These are phyloP conservation scores for Gila robusta DNA, from an alignment of 2,797 vertebrate species.

Conservation along the genomic window DNA sequence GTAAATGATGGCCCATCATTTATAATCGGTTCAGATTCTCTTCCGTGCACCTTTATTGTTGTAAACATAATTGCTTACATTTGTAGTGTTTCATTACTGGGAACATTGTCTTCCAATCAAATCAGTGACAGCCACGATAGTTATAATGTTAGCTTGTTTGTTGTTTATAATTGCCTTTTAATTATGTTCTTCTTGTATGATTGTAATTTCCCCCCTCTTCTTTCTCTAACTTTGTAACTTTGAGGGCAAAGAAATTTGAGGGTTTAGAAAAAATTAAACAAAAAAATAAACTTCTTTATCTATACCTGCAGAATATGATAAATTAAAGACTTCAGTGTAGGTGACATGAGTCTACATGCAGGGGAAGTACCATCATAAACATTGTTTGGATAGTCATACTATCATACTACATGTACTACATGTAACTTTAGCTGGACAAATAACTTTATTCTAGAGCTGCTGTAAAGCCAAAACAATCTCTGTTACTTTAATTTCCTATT, in stretches of 20 bases:
- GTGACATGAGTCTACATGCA: not conserved
- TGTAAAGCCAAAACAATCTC: no score
- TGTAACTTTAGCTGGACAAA: no score
- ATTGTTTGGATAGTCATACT: not conserved
- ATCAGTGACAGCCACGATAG: conserved; percentile 14
- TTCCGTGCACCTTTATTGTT: conserved; percentile 16
- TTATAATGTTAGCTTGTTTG: conserved; percentile 39
- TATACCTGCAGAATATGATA: not conserved
- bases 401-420: no score
- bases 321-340: not conserved
- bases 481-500: no score
- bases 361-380: not conserved
- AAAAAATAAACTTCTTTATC: not conserved
- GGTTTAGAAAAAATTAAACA: not conserved
- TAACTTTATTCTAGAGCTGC: no score
- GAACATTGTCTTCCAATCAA: conserved; percentile 43
- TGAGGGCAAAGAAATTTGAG: not conserved
- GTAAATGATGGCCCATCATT: not conserved
- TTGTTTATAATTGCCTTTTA: conserved; percentile 41
- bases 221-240: conserved; percentile 27
- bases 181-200: conserved; percentile 28
- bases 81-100: conserved; percentile 21
- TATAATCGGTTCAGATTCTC: not conserved
- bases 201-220: not conserved
- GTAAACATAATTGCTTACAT: conserved; percentile 28